Conservation (phyloP, 2,113 vertebrate genomes). For the Chionomys nivalis region DNA sequence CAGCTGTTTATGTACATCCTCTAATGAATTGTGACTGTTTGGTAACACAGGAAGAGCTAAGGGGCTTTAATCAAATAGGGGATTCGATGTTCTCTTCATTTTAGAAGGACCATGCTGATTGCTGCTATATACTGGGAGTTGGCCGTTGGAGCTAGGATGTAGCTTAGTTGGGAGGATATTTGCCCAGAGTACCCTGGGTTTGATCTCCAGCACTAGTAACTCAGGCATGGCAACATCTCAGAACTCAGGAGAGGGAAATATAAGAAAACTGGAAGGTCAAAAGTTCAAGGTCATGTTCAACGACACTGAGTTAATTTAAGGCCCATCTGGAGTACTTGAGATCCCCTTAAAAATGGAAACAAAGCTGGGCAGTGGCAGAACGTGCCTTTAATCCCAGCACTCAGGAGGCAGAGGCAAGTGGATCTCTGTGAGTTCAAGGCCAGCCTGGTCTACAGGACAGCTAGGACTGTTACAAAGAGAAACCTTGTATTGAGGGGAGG, state of each 20-base stretch:
- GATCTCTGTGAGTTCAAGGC: too few species aligned
- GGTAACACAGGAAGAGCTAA: neutral
- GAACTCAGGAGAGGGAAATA: neutral
- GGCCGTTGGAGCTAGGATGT: neutral
- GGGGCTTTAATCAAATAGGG: neutral
- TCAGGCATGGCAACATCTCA: neutral
- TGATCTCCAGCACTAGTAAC: neutral
- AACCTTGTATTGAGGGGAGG: too few species aligned
- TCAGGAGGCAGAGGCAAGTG: too few species aligned
- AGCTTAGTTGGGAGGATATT: neutral
- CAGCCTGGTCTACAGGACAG: too few species aligned
- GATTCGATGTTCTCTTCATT: neutral
- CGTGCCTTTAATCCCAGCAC: too few species aligned
- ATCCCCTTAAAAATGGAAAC: neutral
- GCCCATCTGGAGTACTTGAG: neutral
- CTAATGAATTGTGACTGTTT: neutral
- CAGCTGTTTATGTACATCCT: neutral
- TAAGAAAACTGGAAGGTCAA: neutral
- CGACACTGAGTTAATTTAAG: neutral
- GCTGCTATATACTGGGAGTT: neutral
- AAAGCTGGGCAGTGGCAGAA: neutral
- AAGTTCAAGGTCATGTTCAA: neutral
- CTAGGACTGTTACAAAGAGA: too few species aligned
- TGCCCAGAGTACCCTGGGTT: neutral
- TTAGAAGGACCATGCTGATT: neutral